phyloP scores from a whole-genome alignment of 2,888 invertebrate species.

The Drepana falcataria region DNA sequence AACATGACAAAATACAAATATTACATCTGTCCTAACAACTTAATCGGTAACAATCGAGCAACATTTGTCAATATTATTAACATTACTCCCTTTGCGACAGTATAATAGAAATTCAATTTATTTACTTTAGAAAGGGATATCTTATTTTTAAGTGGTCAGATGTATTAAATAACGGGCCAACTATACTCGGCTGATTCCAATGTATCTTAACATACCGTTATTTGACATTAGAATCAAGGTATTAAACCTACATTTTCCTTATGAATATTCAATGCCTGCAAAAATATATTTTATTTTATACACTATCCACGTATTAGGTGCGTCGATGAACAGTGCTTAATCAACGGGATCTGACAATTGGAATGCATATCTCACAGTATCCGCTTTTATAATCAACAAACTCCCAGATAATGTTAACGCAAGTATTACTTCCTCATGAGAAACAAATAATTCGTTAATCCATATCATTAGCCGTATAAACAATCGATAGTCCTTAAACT shows the following conservation, averaged over 20 bases:
- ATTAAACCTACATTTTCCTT: constrained; percentile 38
- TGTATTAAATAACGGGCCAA: constrained; percentile 43
- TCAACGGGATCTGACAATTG: constrained; percentile 62
- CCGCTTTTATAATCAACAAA: constrained; percentile 59
- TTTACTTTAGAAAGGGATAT: constrained; percentile 45
- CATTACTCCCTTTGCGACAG: constrained; percentile 71
- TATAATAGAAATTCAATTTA: constrained; percentile 48
- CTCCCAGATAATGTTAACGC: constrained; percentile 50
- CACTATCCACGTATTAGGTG: constrained; percentile 57
- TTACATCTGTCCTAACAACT: constrained; percentile 60
- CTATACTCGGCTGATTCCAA: constrained; percentile 23
- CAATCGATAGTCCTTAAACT: constrained; percentile 69
- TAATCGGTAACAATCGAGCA: constrained; percentile 74
- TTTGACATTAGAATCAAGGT: constrained; percentile 23
- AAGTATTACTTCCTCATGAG: constrained; percentile 46
- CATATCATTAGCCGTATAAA: constrained; percentile 43
- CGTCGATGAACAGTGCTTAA: constrained; percentile 69
- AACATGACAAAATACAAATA: constrained; percentile 77
- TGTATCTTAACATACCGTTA: constrained; percentile 15
- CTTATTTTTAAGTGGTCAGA: constrained; percentile 52
- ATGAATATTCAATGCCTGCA: constrained; percentile 50
- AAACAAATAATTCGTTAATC: constrained; percentile 45
- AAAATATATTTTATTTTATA: constrained; percentile 56
- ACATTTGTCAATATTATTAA: constrained; percentile 50
- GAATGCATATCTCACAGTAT: constrained; percentile 73